Conservation (phyloP, 2,113 vertebrate genomes). For the Pelvicachromis taeniatus region DNA sequence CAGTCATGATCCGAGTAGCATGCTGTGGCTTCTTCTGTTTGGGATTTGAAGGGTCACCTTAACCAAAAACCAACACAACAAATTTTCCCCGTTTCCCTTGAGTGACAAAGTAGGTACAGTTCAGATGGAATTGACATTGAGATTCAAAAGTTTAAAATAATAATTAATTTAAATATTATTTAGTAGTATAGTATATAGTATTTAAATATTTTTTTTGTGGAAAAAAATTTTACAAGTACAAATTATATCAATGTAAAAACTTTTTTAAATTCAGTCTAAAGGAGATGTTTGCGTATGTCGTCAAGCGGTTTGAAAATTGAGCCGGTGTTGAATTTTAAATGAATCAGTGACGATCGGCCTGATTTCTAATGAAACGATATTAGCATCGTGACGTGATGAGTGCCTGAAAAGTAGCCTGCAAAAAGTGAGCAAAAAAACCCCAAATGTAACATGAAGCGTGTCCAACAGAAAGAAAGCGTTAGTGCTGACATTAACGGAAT, state of each 20-base stretch:
- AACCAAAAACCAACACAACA: rapidly evolving
- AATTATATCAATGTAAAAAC: rapidly evolving
- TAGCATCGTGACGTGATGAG: rapidly evolving
- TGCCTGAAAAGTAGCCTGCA: neutral
- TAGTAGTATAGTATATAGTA: neutral
- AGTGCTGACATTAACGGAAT: neutral
- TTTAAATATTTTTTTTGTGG: neutral
- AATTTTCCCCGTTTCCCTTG: neutral
- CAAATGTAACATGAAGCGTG: neutral
- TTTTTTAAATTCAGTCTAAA: rapidly evolving
- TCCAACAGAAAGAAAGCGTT: neutral
- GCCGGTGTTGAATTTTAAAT: rapidly evolving
- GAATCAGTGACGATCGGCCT: rapidly evolving
- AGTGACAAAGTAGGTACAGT: neutral
- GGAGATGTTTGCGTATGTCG: rapidly evolving
- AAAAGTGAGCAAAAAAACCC: rapidly evolving
- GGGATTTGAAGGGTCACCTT: neutral
- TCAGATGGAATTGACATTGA: rapidly evolving
- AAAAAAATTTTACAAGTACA: rapidly evolving
- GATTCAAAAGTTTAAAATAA: rapidly evolving
- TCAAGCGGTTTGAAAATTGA: neutral
- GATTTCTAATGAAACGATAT: neutral
- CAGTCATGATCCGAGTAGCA: neutral
- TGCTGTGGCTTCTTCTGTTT: neutral
- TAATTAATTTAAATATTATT: neutral